Base-by-base conservation (phyloP, 92 coral and sea anemone species). In the Diadumene lineata region DNA sequence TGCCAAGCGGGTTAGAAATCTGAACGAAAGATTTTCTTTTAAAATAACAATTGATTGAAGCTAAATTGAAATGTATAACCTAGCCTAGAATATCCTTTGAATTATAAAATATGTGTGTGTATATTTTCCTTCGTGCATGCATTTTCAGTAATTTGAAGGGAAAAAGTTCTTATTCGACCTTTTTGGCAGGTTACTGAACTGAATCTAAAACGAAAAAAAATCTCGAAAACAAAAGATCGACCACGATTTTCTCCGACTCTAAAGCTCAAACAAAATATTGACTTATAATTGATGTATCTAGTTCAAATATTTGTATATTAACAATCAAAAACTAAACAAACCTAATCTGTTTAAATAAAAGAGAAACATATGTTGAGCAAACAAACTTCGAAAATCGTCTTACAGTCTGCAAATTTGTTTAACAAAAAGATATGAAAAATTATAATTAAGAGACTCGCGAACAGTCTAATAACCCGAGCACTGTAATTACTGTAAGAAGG, bases 401-500 rank as follows among this genome's bases (percentile, higher is more conserved):
- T 21, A 9, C 19, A 9, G 58, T 53, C 58, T 53, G 51, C 10
- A 9, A 44, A 44, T 44, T 44, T 9, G 17, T 9, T 44, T 16
- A 21, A 53, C 24, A 53, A 53, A 53, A 53, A 53, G 58, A 53
- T 15, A 53, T 53, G 24, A 3, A 53, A 53, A 4, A 28, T 3
- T 62, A 62, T 4, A 16, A 28, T 7, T 3, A 31, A 62, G 31
- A 27, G 27, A 31, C 43, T 62, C 68, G n/a, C 34, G 43, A 62
- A 4, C 17, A 4, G 11, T 62, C 1, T 27, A 62, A 22, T 23
- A 62, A 22, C 31, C 31, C 31, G 34, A 62, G 21, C 11, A 38
- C 19, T 62, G 68, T 62, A 62, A 62, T 62, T 62, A 31, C 43
- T 28, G 7, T n/a, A 8, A 62, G 68, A 62, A 31, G 21, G 56